Conservation (phyloP, 2,888 invertebrate genomes). For the Polymixis lichenea region DNA sequence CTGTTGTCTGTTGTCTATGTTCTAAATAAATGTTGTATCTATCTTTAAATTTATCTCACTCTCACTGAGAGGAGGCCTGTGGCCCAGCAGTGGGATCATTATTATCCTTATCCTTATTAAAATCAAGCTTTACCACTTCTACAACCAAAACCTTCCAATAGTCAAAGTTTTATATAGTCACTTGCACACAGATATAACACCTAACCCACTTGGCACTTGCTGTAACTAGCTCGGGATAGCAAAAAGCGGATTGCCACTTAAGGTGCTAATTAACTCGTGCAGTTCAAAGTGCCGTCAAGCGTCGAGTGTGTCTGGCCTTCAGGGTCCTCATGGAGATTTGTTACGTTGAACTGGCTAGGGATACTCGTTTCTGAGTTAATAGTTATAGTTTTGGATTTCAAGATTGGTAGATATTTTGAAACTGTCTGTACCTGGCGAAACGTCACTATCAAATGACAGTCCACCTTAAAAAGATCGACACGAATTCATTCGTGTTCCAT, state of each 20-base stretch:
- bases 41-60: no score
- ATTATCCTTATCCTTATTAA: no score
- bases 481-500: no score
- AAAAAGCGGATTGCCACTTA: slow-evolving; percentile 67
- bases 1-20: no score
- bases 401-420: not conserved
- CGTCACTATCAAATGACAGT: no score
- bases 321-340: slow-evolving; percentile 48
- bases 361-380: slow-evolving; percentile 19
- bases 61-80: no score
- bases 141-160: not conserved
- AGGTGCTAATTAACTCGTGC: slow-evolving; percentile 66
- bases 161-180: slow-evolving; percentile 3
- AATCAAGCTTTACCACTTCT: not conserved
- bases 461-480: no score
- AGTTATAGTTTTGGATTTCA: not conserved
- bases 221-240: slow-evolving; percentile 58
- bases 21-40: no score
- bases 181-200: slow-evolving; percentile 24
- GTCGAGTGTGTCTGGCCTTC: slow-evolving; percentile 66
- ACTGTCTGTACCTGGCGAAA: no score
- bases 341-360: slow-evolving; percentile 19
- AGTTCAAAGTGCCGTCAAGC: slow-evolving; percentile 62
- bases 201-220: slow-evolving; percentile 56
- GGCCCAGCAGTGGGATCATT: no score